These are phyloP conservation scores for Hemicordylus capensis DNA, from an alignment of 2,113 vertebrate genomes.

Conservation along the genomic window DNA sequence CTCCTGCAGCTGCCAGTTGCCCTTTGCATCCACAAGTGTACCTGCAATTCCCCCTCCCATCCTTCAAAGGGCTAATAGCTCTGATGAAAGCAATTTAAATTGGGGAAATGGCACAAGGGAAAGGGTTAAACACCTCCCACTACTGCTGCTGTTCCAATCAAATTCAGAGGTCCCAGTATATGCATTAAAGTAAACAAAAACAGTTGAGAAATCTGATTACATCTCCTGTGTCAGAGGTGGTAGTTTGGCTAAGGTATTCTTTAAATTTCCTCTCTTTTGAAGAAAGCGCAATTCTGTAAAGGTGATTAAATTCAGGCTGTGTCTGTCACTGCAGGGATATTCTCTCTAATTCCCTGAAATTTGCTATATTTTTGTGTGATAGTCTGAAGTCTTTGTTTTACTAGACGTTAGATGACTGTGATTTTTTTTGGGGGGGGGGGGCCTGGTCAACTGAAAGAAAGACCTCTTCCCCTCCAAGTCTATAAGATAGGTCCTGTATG, in stretches of 20 bases:
- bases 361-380: neutral
- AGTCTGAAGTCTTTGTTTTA: neutral
- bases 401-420: neutral
- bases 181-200: neutral
- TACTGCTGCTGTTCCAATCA: neutral
- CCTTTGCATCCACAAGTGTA: neutral
- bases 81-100: neutral
- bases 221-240: neutral
- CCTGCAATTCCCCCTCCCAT: neutral
- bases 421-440: neutral
- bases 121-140: neutral
- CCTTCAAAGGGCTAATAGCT: neutral
- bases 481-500: neutral
- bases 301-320: neutral
- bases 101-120: neutral
- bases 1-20: neutral
- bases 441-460: neutral
- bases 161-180: neutral
- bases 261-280: neutral
- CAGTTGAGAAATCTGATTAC: neutral
- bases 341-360: no score
- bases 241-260: neutral
- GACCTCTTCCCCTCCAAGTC: neutral
- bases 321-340: no score
- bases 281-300: neutral